phyloP scores from a whole-genome alignment of 2,888 invertebrate species.

The Trissonchulus latispiculum region DNA sequence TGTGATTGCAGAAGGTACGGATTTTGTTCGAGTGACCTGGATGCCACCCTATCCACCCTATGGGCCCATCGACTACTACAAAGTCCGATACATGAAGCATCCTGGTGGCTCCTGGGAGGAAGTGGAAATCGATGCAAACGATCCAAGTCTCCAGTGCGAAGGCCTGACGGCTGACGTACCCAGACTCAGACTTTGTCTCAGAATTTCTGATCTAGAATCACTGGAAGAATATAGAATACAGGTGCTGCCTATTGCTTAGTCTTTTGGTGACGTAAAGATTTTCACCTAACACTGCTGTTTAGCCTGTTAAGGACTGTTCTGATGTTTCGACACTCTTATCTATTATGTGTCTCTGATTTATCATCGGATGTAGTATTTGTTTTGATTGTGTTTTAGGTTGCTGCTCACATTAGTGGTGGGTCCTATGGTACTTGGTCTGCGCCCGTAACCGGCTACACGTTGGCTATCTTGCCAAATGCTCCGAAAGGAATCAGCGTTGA shows the following conservation, averaged over 20 bases:
- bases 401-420: conserved; percentile 40
- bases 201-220: conserved; percentile 38
- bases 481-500: conserved; percentile 39
- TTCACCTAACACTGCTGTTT: too few species aligned
- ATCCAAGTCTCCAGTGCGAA: not conserved
- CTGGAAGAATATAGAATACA: conserved; percentile 41
- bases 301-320: too few species aligned
- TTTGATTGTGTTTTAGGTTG: conserved; percentile 26
- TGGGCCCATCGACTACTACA: conserved; percentile 42
- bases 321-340: too few species aligned
- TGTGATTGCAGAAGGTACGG: conserved; percentile 39
- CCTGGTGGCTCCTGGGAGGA: not conserved
- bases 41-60: conserved; percentile 44
- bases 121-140: not conserved
- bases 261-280: too few species aligned
- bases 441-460: conserved; percentile 39
- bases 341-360: not conserved
- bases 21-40: conserved; percentile 43
- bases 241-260: too few species aligned
- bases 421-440: conserved; percentile 39
- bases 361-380: not conserved
- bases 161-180: not conserved
- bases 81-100: conserved; percentile 34
- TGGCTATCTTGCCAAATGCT: conserved; percentile 41
- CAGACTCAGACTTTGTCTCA: conserved; percentile 38